Evolutionary conservation across 2,888 invertebrate genomes (phyloP).

Genomic region (Lithophane leautieri): DNA sequence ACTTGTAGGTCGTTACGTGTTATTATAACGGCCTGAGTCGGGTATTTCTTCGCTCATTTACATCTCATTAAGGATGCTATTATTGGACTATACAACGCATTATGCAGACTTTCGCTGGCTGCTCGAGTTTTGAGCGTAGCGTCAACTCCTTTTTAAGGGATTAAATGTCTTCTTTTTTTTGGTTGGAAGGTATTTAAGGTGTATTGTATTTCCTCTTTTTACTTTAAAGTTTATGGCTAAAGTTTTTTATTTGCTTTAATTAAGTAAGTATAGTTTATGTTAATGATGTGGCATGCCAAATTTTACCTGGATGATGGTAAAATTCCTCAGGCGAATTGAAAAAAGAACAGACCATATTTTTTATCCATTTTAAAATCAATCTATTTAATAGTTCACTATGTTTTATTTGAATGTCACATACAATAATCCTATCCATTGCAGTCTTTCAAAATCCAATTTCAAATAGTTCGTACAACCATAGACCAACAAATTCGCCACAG

Average conservation of each 20-base stretch:
- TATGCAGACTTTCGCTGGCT: constrained; percentile 72
- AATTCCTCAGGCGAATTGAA: background rate
- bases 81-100: constrained; percentile 83
- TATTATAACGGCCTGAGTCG: constrained; percentile 89
- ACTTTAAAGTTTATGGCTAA: constrained; percentile 5
- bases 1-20: constrained; percentile 91
- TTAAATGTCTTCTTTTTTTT: constrained; percentile 44
- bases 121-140: constrained; percentile 64
- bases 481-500: constrained; percentile 11
- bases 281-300: background rate
- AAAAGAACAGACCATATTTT: background rate
- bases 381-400: background rate
- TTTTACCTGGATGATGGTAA: too few relatives aligned
- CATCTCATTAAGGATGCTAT: constrained; percentile 90
- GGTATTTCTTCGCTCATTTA: constrained; percentile 90
- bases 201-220: constrained; percentile 28
- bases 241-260: background rate
- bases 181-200: constrained; percentile 41
- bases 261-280: background rate
- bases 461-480: constrained; percentile 22
- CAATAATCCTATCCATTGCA: background rate
- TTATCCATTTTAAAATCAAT: background rate
- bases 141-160: constrained; percentile 62
- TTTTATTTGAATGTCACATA: background rate
- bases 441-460: constrained; percentile 5